These are phyloP conservation scores for Gallinago media DNA, from an alignment of 2,113 vertebrate genomes.

Conservation along the genomic window DNA sequence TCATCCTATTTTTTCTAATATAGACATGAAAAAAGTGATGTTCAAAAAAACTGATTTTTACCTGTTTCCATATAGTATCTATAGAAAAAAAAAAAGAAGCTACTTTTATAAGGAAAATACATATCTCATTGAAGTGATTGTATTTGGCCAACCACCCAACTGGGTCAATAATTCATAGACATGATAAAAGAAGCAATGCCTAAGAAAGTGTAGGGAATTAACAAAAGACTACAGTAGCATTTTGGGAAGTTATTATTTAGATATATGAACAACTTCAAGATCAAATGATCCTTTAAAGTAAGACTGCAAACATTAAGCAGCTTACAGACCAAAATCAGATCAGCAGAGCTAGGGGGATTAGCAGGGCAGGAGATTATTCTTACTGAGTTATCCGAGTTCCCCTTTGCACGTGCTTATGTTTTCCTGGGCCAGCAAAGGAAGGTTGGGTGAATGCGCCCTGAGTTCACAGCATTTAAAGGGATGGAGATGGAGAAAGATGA, in stretches of 20 bases:
- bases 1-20: neutral
- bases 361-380: neutral
- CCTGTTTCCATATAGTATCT: neutral
- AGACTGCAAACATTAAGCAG: neutral
- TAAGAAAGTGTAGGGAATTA: neutral
- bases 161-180: rapidly evolving
- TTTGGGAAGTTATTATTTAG: neutral
- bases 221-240: neutral
- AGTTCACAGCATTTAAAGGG: neutral
- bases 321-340: conserved; percentile 4
- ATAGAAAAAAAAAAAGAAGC: neutral
- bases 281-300: neutral
- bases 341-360: neutral
- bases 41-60: neutral
- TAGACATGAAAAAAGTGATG: neutral
- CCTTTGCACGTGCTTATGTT: neutral
- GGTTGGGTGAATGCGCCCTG: rapidly evolving
- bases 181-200: neutral
- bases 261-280: neutral
- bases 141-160: neutral
- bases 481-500: neutral
- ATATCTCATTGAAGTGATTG: neutral
- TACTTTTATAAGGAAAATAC: neutral
- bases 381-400: neutral
- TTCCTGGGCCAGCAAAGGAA: neutral